Evolutionary conservation across 2,113 vertebrate species (phyloP).

Genomic region (Suncus etruscus): DNA sequence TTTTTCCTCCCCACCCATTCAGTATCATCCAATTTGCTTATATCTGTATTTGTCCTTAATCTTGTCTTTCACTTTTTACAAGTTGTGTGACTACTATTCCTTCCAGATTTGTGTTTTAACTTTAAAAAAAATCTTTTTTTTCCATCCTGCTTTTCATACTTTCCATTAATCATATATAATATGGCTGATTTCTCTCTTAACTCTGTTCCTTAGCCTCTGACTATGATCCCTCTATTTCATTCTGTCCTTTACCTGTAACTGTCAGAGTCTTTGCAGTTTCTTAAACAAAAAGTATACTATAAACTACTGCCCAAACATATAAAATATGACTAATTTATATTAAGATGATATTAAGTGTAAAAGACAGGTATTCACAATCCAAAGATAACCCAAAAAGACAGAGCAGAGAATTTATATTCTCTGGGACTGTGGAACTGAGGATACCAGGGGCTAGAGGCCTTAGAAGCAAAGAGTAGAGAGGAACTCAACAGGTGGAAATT

Average conservation of each 20-base stretch:
- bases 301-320: neutral
- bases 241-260: neutral
- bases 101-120: neutral
- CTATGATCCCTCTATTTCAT: neutral
- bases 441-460: no score
- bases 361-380: constrained; percentile 10
- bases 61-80: neutral
- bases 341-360: constrained; percentile 36
- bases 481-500: neutral
- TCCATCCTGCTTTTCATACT: neutral
- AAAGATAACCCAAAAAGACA: no score
- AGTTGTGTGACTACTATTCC: neutral
- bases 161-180: neutral
- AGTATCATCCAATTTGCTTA: neutral
- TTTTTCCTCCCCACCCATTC: neutral
- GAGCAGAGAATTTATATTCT: no score
- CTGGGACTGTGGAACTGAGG: no score
- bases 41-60: neutral
- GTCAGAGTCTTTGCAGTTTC: constrained; percentile 27
- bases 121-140: neutral
- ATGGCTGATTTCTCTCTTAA: neutral
- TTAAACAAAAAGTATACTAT: neutral
- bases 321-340: constrained; percentile 18
- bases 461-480: no score
- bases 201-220: constrained; percentile 30